Percentiles rank a stretch among this genome's conserved stretches.
Conservation (phyloP, 2,113 vertebrate genomes). For the Onychorhynchus coronatus region DNA sequence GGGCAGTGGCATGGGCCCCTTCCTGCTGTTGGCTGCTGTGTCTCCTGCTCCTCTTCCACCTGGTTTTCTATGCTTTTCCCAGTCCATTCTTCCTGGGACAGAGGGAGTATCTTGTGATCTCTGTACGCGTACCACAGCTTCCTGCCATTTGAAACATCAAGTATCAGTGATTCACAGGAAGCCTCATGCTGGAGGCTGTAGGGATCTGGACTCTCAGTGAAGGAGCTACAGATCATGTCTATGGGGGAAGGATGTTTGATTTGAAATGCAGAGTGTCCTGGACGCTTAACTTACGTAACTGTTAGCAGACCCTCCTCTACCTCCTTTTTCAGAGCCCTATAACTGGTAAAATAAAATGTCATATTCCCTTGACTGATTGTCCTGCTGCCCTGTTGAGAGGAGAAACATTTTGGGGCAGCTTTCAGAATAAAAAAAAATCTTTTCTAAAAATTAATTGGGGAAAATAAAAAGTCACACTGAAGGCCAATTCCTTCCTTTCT, state of each 20-base stretch:
- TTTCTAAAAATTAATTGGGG: not conserved
- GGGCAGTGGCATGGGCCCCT: too few relatives aligned
- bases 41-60: not conserved
- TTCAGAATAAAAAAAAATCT: not conserved
- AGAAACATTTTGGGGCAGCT: not conserved
- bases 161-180: not conserved
- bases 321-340: not conserved
- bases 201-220: not conserved
- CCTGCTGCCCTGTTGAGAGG: not conserved
- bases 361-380: not conserved
- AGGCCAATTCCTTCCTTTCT: not conserved
- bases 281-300: not conserved
- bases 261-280: not conserved
- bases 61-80: not conserved
- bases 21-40: not conserved
- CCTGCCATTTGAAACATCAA: not conserved
- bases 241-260: not conserved
- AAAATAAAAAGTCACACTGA: not conserved
- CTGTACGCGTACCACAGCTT: not conserved
- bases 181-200: rapidly evolving
- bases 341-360: not conserved
- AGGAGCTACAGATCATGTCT: not conserved
- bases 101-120: not conserved
- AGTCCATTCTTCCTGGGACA: not conserved
- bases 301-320: not conserved